Percentiles rank a stretch among this genome's conserved stretches.
These are phyloP conservation scores for Sternarchorhynchus goeldii DNA, from an alignment of 2,797 vertebrate genomes.

Conservation along the genomic window DNA sequence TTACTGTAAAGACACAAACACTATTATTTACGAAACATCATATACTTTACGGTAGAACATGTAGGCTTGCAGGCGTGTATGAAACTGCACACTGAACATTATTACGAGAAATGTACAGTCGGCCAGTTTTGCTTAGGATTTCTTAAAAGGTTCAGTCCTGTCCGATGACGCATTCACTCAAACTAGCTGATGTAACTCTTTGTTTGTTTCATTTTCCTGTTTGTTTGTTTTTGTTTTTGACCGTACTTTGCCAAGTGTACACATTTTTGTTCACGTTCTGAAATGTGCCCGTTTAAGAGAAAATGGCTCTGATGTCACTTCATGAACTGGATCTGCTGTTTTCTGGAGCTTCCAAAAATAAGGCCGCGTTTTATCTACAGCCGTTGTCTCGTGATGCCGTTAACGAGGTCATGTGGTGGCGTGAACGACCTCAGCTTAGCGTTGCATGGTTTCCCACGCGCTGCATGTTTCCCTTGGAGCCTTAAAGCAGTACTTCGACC, in stretches of 20 bases:
- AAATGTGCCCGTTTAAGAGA: conserved; percentile 20
- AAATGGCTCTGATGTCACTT: conserved; percentile 7
- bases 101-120: conserved; percentile 33
- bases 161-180: conserved; percentile 29
- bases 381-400: conserved; percentile 48
- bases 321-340: background rate
- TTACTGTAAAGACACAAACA: conserved; percentile 54
- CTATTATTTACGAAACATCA: conserved; percentile 49
- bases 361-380: conserved; percentile 42
- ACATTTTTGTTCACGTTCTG: background rate
- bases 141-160: conserved; percentile 24
- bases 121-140: conserved; percentile 27
- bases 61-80: conserved; percentile 38
- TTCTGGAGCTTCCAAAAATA: conserved; percentile 21
- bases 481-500: conserved; percentile 34
- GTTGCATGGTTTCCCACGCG: conserved; percentile 25
- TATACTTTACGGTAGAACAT: conserved; percentile 45
- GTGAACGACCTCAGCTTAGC: conserved; percentile 31
- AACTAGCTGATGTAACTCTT: conserved; percentile 24
- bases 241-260: conserved; percentile 35
- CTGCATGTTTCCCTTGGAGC: conserved; percentile 27
- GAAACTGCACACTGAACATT: conserved; percentile 37
- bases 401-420: conserved; percentile 44
- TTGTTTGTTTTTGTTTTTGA: conserved; percentile 16
- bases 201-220: background rate